Evolutionary conservation across 2,888 invertebrate species (phyloP), one percentile per base, ranked within the genome.

Genomic region (Archips crataeganus): DNA sequence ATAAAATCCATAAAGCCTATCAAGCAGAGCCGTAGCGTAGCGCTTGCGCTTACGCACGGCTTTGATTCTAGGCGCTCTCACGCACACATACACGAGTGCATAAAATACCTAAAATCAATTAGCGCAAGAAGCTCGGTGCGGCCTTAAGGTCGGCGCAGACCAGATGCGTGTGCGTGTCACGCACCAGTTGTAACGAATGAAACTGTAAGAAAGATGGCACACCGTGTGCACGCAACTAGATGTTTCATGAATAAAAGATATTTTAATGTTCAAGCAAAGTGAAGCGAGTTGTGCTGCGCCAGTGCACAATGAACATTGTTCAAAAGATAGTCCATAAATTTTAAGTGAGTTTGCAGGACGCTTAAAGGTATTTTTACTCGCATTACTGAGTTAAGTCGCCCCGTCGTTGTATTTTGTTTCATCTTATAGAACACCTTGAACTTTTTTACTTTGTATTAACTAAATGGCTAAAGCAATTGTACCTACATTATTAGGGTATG

Each of bases 231-330:
- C 23, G 23, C 23, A 23, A 5, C 39, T 9, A 9, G 54, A 54
- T 23, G 54, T 11, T n/a, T 49, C 13, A 54, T 54, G 54, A 54
- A 54, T 54, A 54, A 54, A 54, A 23, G 9, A 23, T 39, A n/a
- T 54, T 2, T 23, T 23, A 13, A 9, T 23, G 23, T 23, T 54
- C 9, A 54, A 54, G 54, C 23, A 23, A 15, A 54, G 54, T 23
- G 8, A 49, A 13, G 11, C 13, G n/a, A 49, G 45, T 45, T 11
- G 10, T 45, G n/a, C 49, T 49, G 11, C 5, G 45, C 51, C 4
- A n/a, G n/a, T 54, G 54, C 54, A 54, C 54, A 54, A 54, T 51
- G 51, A 51, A 51, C 51, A 15, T 6, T 54, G 54, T 23, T 54
- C 23, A 39, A 9, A 15, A 54, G 54, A 54, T 54, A 23, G 23